Percentiles rank a stretch among this genome's conserved stretches.
phyloP scores from a whole-genome alignment of 2,113 vertebrate species.

The Oreochromis tanganicae region DNA sequence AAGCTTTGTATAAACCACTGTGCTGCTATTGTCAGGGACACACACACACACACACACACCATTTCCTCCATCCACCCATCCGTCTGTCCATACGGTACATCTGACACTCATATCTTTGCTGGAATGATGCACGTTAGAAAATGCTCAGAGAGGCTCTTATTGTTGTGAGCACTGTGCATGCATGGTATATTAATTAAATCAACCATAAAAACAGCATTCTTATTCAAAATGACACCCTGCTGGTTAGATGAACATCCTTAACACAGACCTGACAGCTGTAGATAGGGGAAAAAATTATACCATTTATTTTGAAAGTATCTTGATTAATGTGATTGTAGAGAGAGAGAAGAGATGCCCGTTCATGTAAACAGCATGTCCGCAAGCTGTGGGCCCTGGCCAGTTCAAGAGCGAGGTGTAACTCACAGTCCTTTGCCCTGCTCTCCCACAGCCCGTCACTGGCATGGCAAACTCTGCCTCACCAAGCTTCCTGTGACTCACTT shows the following conservation, averaged over 20 bases:
- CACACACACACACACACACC: slow-evolving; percentile 23
- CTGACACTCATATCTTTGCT: slow-evolving; percentile 2
- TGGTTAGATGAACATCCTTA: not conserved
- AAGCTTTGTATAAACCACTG: slow-evolving; percentile 62
- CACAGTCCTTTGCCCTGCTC: slow-evolving; percentile 48
- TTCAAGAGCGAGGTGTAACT: slow-evolving; percentile 32
- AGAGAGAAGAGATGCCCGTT: slow-evolving; percentile 36
- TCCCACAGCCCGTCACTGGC: slow-evolving; percentile 58
- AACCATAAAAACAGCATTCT: not conserved
- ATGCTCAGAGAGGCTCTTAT: not conserved
- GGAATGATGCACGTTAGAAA: not conserved
- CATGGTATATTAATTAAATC: not conserved
- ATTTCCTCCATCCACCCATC: slow-evolving; percentile 1
- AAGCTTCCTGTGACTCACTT: slow-evolving; percentile 77
- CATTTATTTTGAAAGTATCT: not conserved
- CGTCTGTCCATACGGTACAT: not conserved
- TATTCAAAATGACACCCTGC: not conserved
- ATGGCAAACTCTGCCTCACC: slow-evolving; percentile 69
- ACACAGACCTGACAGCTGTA: not conserved
- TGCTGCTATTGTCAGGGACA: slow-evolving; percentile 54
- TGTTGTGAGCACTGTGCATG: not conserved
- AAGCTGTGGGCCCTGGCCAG: slow-evolving; percentile 24
- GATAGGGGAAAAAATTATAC: not conserved
- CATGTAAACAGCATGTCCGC: slow-evolving; percentile 25
- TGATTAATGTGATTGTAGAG: not conserved